These are phyloP conservation scores for Enteromius viviparus DNA, from an alignment of 2,797 vertebrate species.

Conservation along the genomic window DNA sequence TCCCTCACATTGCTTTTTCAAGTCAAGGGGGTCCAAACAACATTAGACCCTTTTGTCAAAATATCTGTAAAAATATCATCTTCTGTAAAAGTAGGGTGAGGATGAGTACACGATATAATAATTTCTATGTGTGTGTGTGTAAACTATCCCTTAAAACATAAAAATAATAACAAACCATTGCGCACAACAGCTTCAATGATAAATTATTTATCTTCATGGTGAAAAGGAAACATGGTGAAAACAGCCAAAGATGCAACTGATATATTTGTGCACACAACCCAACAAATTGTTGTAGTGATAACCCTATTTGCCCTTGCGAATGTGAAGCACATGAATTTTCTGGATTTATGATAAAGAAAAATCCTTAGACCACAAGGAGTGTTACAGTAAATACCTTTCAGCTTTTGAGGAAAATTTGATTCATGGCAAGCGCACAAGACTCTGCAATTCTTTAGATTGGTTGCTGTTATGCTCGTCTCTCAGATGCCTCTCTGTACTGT, in stretches of 20 bases:
- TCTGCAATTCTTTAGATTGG: conserved; percentile 24
- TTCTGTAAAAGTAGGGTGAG: neutral
- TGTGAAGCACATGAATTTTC: neutral
- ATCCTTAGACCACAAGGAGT: neutral
- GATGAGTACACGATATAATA: neutral
- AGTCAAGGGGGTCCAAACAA: neutral
- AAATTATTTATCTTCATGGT: neutral
- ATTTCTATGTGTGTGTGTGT: neutral
- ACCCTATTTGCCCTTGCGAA: neutral
- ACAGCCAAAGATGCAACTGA: neutral
- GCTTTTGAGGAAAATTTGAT: conserved; percentile 28
- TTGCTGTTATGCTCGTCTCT: conserved; percentile 23
- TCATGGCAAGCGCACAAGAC: neutral
- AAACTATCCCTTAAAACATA: neutral
- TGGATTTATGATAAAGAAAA: conserved; percentile 18
- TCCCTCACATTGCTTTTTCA: neutral
- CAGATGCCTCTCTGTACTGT: conserved; percentile 30
- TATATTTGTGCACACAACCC: neutral
- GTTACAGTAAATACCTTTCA: conserved; percentile 34
- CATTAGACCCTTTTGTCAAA: neutral
- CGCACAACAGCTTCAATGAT: neutral
- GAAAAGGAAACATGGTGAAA: conserved; percentile 12
- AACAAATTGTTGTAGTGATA: conserved; percentile 10
- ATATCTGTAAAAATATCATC: neutral
- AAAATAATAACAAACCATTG: neutral